A percentile compares a stretch with the other conserved stretches of the same genome.
Evolutionary conservation across 1,140 invertebrate species (phyloP).

Genomic region (Drosophila pachea): DNA sequence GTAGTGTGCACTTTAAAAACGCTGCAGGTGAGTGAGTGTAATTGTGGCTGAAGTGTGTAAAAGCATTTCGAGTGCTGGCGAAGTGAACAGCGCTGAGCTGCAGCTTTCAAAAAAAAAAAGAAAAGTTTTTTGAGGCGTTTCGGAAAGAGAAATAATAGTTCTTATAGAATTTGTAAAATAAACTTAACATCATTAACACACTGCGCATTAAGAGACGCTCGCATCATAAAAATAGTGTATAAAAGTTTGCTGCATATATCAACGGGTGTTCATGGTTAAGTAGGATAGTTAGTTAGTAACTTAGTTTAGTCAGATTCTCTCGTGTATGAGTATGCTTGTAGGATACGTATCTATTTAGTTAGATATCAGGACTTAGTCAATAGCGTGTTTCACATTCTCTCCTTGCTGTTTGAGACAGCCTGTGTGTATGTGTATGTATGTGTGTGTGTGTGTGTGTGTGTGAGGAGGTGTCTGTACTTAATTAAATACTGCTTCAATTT

Average conservation of each 20-base stretch:
- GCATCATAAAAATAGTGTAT: slow-evolving; percentile 26
- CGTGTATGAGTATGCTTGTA: slow-evolving; percentile 31
- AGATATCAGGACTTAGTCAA: slow-evolving; percentile 52
- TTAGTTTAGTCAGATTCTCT: slow-evolving; percentile 59
- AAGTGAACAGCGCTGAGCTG: slow-evolving; percentile 39
- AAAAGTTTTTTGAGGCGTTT: slow-evolving; percentile 40
- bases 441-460: slow-evolving; percentile 9
- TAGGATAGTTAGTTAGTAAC: slow-evolving; percentile 46
- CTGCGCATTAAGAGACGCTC: slow-evolving; percentile 52
- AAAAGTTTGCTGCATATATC: slow-evolving; percentile 39
- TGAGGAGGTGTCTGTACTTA: slow-evolving; percentile 48
- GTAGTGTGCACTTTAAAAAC: slow-evolving; percentile 40
- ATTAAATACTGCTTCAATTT: slow-evolving; percentile 79
- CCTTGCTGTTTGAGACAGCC: slow-evolving; percentile 27
- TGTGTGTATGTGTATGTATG: slow-evolving; percentile 12
- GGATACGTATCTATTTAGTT: slow-evolving; percentile 35
- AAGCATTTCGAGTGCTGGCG: slow-evolving; percentile 63
- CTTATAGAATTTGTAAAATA: slow-evolving; percentile 51
- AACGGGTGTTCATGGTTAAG: slow-evolving; percentile 23
- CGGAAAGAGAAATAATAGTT: slow-evolving; percentile 57
- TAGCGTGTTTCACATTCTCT: slow-evolving; percentile 61
- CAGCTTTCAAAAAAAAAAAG: neutral
- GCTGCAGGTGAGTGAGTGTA: slow-evolving; percentile 60
- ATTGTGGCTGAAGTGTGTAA: slow-evolving; percentile 51
- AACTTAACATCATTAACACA: slow-evolving; percentile 41